Percentiles rank a stretch among this genome's conserved stretches.
Conservation (phyloP, 2,113 vertebrate species). For the cat (Felis catus) region DNA sequence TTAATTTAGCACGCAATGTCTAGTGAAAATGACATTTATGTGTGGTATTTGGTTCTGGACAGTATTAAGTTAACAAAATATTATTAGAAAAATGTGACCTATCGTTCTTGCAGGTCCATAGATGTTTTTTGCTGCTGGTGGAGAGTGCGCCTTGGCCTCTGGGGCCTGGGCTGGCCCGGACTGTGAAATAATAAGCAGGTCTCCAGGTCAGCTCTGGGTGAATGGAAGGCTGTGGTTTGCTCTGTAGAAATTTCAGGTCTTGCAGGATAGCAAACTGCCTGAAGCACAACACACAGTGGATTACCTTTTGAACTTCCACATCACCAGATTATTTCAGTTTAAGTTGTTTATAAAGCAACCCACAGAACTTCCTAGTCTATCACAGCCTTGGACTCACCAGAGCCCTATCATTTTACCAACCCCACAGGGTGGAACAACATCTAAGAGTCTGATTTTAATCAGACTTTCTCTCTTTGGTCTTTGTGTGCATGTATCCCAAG, state of each 20-base stretch:
- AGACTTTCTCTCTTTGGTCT: neutral
- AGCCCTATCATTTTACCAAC: constrained; percentile 51
- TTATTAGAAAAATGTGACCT: neutral
- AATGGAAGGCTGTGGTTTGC: neutral
- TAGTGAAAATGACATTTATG: neutral
- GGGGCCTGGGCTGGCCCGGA: neutral
- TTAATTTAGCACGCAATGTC: neutral
- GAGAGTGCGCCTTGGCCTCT: neutral
- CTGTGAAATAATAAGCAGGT: neutral
- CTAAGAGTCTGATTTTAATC: constrained; percentile 48
- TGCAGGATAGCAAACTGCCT: neutral
- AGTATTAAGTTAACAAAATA: neutral
- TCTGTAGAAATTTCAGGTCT: constrained; percentile 29
- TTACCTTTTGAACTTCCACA: constrained; percentile 59
- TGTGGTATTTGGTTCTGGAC: neutral
- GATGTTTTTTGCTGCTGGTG: neutral
- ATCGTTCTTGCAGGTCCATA: fast-evolving
- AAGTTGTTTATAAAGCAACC: constrained; percentile 58
- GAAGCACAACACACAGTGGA: neutral
- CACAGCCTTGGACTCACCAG: neutral
- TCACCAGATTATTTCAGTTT: constrained; percentile 26
- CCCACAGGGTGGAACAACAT: neutral
- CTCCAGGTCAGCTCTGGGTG: neutral
- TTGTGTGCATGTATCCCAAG: neutral
- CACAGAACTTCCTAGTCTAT: constrained; percentile 12